phyloP scores from a whole-genome alignment of 1,140 invertebrate genomes.

The Lordiphosa mommai region DNA sequence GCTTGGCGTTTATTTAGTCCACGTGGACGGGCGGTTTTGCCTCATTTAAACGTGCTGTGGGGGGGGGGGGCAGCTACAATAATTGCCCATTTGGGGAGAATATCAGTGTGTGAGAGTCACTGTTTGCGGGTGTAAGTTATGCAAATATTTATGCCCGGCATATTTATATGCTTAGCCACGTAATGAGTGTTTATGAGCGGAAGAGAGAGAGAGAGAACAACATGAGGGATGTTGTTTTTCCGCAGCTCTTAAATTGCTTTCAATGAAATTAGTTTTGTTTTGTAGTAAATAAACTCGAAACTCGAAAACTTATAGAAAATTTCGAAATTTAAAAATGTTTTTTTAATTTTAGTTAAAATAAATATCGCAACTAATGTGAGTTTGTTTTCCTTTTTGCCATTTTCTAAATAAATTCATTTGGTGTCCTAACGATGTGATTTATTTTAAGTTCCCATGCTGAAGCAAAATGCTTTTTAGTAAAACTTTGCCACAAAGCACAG shows the following conservation, averaged over 20 bases:
- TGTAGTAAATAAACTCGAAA: constrained; percentile 34
- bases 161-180: constrained; percentile 29
- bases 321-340: constrained; percentile 1
- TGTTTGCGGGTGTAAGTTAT: constrained; percentile 9
- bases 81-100: constrained; percentile 39
- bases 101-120: constrained; percentile 10
- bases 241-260: constrained; percentile 31
- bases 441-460: not conserved
- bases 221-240: constrained; percentile 17
- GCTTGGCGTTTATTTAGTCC: constrained; percentile 56
- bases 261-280: constrained; percentile 59
- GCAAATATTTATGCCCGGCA: constrained; percentile 12
- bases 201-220: constrained; percentile 4
- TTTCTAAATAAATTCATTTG: no score
- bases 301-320: constrained; percentile 4
- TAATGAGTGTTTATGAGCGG: constrained; percentile 26
- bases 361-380: no score
- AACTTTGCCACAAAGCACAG: constrained; percentile 19
- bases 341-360: not conserved
- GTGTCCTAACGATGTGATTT: not conserved
- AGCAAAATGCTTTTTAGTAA: constrained; percentile 3
- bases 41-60: not conserved
- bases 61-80: constrained; percentile 43
- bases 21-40: constrained; percentile 9
- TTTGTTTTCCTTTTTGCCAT: no score